Evolutionary conservation across 2,888 invertebrate species (phyloP).

Genomic region (Rhodophaea formosa): DNA sequence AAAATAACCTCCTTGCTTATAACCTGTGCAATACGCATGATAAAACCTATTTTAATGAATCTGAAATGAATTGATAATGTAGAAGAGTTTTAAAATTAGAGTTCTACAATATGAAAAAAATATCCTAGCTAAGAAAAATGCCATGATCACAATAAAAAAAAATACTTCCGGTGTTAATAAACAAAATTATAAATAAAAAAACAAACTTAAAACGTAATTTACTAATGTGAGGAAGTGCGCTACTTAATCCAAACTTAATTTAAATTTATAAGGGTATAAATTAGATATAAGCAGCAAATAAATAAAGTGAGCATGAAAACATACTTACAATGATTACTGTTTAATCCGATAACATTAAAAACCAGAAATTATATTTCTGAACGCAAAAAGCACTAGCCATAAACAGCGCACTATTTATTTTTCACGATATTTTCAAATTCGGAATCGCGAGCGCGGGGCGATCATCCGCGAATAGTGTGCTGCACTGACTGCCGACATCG

Average conservation of each 20-base stretch:
- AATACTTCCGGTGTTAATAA: neutral
- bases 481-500: constrained; percentile 60
- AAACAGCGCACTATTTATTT: constrained; percentile 17
- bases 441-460: constrained; percentile 47
- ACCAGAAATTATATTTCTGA: neutral
- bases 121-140: neutral
- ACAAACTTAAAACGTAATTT: neutral
- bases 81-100: too few relatives aligned
- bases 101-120: neutral
- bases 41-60: neutral
- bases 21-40: constrained; percentile 29
- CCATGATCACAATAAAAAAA: neutral
- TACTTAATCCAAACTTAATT: neutral
- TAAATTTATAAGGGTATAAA: neutral
- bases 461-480: constrained; percentile 54
- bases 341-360: constrained; percentile 4
- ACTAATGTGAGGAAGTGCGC: neutral
- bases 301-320: neutral
- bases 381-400: constrained; percentile 25
- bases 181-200: neutral
- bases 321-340: neutral
- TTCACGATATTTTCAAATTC: constrained; percentile 25
- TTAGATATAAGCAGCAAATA: neutral
- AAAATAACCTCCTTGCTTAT: constrained; percentile 36
- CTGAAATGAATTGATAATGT: neutral